Base-by-base conservation (phyloP, 2,888 invertebrate species). In the Oxystoma pomonae region DNA sequence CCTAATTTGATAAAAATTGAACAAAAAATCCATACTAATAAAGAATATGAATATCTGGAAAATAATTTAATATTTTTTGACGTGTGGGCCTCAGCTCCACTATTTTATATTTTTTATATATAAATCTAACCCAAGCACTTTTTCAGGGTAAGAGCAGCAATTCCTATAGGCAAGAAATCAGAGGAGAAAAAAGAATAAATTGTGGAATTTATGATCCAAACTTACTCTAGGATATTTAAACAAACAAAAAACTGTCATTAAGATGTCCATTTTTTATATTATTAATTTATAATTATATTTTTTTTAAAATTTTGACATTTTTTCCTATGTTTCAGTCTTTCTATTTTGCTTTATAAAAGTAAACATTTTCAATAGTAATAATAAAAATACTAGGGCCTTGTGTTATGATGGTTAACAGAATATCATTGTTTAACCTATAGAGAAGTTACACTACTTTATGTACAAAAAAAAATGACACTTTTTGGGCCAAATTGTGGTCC, bases 81-180 rank as follows among this genome's bases (percentile, higher is more conserved):
- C n/a, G n/a, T n/a, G n/a, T n/a, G n/a, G n/a, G n/a, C n/a, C n/a
- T n/a, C n/a, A n/a, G n/a, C n/a, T n/a, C n/a, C n/a, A n/a, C n/a
- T n/a, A n/a, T n/a, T n/a, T n/a, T n/a, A n/a, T n/a, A n/a, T n/a
- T n/a, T n/a, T n/a, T n/a, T n/a, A n/a, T n/a, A n/a, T n/a, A n/a
- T n/a, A n/a, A n/a, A n/a, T n/a, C n/a, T n/a, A n/a, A n/a, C n/a
- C n/a, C n/a, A n/a, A n/a, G n/a, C n/a, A n/a, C n/a, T n/a, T 70
- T 83, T 82, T 35, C 83, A 94, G 94, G 81, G 90, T 94, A 75
- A 91, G 91, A 81, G 91, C 91, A 74, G 92, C 92, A 73, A 88
- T 94, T 81, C 94, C 94, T 69, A 88, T 94, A 80, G 93, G 93
- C 81, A 90, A 92, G 84, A 93, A 92, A 83, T 79, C 86, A 71